phyloP scores from a whole-genome alignment of 2,888 invertebrate genomes.

The Eristalis tenax region DNA sequence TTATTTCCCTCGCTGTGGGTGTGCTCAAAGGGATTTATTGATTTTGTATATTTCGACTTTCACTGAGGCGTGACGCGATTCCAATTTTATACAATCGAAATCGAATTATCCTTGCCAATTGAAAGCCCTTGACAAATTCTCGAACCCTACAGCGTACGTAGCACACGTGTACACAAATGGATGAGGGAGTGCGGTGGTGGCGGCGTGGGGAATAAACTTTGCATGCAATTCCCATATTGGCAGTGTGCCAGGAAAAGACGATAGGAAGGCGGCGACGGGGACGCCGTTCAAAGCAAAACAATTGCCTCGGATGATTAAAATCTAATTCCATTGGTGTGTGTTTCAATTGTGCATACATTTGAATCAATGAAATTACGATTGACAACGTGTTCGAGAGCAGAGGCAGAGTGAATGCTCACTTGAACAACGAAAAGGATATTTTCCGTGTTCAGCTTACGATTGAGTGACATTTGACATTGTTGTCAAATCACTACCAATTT shows the following conservation, averaged over 20 bases:
- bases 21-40: conserved; percentile 62
- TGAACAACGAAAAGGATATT: conserved; percentile 9
- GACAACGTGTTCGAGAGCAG: background rate
- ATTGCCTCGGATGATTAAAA: conserved; percentile 62
- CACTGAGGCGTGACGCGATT: conserved; percentile 50
- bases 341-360: conserved; percentile 46
- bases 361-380: conserved; percentile 26
- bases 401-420: conserved; percentile 1
- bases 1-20: background rate
- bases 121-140: conserved; percentile 59
- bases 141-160: conserved; percentile 14
- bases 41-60: conserved; percentile 53
- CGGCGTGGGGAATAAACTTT: background rate
- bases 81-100: conserved; percentile 64
- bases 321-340: conserved; percentile 48
- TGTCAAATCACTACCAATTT: background rate
- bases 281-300: conserved; percentile 38
- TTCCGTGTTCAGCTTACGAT: background rate
- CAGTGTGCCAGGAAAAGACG: background rate
- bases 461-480: conserved; percentile 21
- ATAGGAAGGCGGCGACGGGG: background rate
- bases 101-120: conserved; percentile 62
- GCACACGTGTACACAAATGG: background rate
- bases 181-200: background rate
- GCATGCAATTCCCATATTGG: background rate